Evolutionary conservation across 2,888 invertebrate genomes (phyloP).

Genomic region (Tanytarsus gracilentus): DNA sequence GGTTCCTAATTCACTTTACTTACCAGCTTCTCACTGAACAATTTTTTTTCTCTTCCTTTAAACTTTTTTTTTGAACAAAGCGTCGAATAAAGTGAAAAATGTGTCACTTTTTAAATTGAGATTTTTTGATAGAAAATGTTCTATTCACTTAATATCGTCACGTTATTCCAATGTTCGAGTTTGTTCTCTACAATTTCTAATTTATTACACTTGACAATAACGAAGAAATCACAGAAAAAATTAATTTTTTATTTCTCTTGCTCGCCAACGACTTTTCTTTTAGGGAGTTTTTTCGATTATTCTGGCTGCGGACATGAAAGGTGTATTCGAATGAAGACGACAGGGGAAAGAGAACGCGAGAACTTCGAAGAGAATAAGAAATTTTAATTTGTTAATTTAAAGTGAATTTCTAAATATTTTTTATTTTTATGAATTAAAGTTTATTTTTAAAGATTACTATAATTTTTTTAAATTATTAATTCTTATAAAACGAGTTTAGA

Average conservation of each 20-base stretch:
- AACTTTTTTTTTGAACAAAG: constrained; percentile 7
- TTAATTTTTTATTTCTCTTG: not conserved
- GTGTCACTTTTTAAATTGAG: constrained; percentile 21
- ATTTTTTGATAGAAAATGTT: not conserved
- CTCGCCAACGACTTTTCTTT: not conserved
- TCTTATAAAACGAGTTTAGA: no score
- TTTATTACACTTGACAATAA: constrained; percentile 13
- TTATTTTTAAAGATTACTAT: no score
- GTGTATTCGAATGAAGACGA: no score
- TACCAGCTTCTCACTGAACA: constrained; percentile 25
- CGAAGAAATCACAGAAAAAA: constrained; percentile 4
- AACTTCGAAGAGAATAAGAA: no score
- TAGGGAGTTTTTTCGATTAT: not conserved
- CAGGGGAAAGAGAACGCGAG: no score
- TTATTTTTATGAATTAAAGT: no score
- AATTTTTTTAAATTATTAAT: no score
- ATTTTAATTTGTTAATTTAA: no score
- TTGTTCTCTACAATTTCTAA: constrained; percentile 4
- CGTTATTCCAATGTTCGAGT: not conserved
- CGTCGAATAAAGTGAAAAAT: constrained; percentile 16
- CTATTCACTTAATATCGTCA: not conserved
- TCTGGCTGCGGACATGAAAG: no score
- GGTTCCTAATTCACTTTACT: constrained; percentile 4
- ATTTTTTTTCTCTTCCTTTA: no score
- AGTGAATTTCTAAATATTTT: no score